Base-by-base conservation (phyloP, 2,888 invertebrate species). In the Xestia ashworthii region DNA sequence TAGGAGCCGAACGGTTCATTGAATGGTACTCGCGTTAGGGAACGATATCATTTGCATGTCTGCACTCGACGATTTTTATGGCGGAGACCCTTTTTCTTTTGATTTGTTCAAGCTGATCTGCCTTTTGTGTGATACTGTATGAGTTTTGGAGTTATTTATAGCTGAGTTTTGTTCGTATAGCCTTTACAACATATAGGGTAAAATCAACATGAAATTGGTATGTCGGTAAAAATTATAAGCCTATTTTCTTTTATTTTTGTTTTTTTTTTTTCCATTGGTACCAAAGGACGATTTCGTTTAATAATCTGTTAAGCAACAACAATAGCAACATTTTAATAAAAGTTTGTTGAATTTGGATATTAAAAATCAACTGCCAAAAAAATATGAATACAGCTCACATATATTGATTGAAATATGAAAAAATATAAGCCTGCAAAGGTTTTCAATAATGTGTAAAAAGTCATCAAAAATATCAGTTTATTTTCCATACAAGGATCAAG, bases 11-110 rank as follows among this genome's bases (percentile, higher is more conserved):
- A 66, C 55, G 78, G 71, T 81, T 78, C 71, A 70, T 78, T 79
- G 74, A 70, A 85, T 67, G 72, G 77, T 76, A 67, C 80, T 87
- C 72, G 71, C 74, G 69, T 76, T 78, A 83, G 66, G 78, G 87
- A 85, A 74, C 77, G 74, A 78, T 84, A 83, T 82, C 81, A 84
- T 87, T 81, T 87, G 82, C 87, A 87, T 87, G 74, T 84, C 82
- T 84, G 74, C 82, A 79, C 77, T 84, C 64, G 68, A 80, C 25
- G 78, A 44, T 84, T 84, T 81, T 87, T 83, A 75, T 72, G 79
- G 65, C 62, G n/a, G 58, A 68, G 73, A 69, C 71, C 81, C 69
- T 73, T 78, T 82, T 85, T 60, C 53, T 44, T 76, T 83, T 73
- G 71, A 81, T 80, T 76, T 83, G 75, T 65, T 76, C 75, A 69